Base-by-base conservation (phyloP, 2,113 vertebrate species). In the Thunnus maccoyii region DNA sequence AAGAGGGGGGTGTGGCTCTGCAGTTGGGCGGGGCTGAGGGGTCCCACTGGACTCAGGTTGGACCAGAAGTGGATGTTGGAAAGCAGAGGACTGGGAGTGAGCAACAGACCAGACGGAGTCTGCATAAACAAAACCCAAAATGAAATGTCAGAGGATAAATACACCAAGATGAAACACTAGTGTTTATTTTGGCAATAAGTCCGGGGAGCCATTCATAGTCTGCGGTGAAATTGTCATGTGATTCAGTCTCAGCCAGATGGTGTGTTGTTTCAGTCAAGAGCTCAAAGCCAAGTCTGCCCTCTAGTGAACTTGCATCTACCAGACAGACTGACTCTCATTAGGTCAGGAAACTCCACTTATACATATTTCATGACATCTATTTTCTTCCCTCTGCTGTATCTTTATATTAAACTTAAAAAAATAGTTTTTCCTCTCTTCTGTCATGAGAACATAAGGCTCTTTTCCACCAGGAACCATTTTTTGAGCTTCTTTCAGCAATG, bases 61-160 rank as follows among this genome's bases (percentile, higher is more conserved):
- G 98, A 98, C 98, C 98, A 99, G 94, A 99, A 98, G 55, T 99
- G 98, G 88, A 99, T 97, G 91, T 96, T 97, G 83, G 97, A 99
- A 22, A 99, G 95, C 84, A 99, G 94, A 0, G 98, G 97, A 82
- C 97, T 98, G 15, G 97, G 97, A 75, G 97, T 95, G 95, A 99
- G 94, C 91, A 99, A 93, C 93, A 99, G 93, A 93, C 97, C 98
- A 76, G 83, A 97, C 10, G 98, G 97, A 90, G 97, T 98, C 98
- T 99, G 89, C 65, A 94, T 81, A 78, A 27, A 74, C 15, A 58
- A 36, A 70, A 77, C 20, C 54, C 52, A 58, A 57, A 70, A 41
- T 54, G 44, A 84, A 76, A 86, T 47, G 57, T 72, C 48, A 77
- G 65, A 80, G 62, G 32, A 78, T 69, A 65, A 82, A 69, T 27